Evolutionary conservation across 2,113 vertebrate species (phyloP), one percentile per base, ranked within the genome.

Genomic region (Catagonus wagneri): DNA sequence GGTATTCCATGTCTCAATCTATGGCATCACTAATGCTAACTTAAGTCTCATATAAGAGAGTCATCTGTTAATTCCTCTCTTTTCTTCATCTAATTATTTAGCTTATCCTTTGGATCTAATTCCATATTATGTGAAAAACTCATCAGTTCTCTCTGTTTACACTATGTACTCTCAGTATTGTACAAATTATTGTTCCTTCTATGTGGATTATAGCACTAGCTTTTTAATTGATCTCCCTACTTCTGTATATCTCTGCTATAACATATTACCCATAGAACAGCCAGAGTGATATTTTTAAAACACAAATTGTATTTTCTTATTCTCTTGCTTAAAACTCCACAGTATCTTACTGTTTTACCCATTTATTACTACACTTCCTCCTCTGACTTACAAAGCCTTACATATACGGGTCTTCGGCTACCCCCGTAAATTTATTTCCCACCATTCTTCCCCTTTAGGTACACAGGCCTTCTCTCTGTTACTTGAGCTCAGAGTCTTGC

Each of bases 341-440:
- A 83, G 0, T 60, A 58, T 12, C 61, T 87, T 58, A 60, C 14
- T 25, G 3, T 15, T 65, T 7, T 52, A 39, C 23, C 15, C 34
- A 36, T 52, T 65, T 65, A 85, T 65, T 69, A 22, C 20, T 1
- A 20, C 3, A 60, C 23, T 83, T 83, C 11, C 61, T 76, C 36
- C 22, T 60, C 29, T 71, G 23, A 1, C 52, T 96, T 93, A n/a
- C 6, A 63, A 69, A 80, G 44, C 11, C n/a, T 52, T 61, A 88
- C 17, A 14, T 16, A 54, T 17, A 23, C 7, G 36, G 3, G 9
- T 39, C 39, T 29, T 54, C 0, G 0, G 22, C 3, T 56, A n/a
- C 34, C 9, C 17, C 19, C 81, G 66, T 56, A 56, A 63, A 56
- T 69, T n/a, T 6, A 75, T 68, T 50, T 74, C 52, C 29, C 4